Evolutionary conservation across 2,113 vertebrate species (phyloP), one percentile per base, ranked within the genome.

Genomic region (Candoia aspera): DNA sequence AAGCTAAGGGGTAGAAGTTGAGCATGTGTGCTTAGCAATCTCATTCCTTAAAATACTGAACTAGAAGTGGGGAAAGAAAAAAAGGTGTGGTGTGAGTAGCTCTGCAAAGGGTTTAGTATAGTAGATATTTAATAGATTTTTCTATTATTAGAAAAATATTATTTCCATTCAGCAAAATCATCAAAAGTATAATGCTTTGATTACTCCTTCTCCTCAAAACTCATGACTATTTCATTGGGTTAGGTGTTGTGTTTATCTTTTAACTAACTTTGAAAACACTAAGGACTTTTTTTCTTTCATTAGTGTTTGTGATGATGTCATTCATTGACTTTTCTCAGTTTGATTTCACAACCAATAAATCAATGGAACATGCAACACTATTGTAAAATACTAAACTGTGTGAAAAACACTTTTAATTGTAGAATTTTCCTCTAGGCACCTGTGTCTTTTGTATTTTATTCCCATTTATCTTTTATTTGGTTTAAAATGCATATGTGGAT

Each of bases 121-220:
- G 13, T 68, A 86, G 53, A 73, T 53, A 55, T 21, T 49, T 64
- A 62, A 49, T 84, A 91, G 26, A 57, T 24, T 68, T 64, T 88
- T n/a, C 57, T 26, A 57, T 24, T 24, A 79, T 24, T 24, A 79
- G 73, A 42, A 79, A 42, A 79, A 8, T 87, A 46, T 91, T 26
- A 37, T 58, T 55, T 90, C 46, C 68, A 9, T 89, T 89, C 73
- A 49, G 11, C 64, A 26, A 57, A 86, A 5, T 26, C 2, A 91
- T 26, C 86, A 93, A 42, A 94, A 94, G 73, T 6, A n/a, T 84
- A 68, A 93, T 62, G 12, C 87, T 91, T 86, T 62, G 86, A 83
- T 93, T 92, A 9, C 6, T 87, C 57, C 33, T 86, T 49, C 37
- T 64, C n/a, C 42, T 3, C 37, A 91, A 84, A 90, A 84, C 49